These are phyloP conservation scores for Campoletis sonorensis DNA, from an alignment of 1,140 invertebrate genomes.

Conservation along the genomic window DNA sequence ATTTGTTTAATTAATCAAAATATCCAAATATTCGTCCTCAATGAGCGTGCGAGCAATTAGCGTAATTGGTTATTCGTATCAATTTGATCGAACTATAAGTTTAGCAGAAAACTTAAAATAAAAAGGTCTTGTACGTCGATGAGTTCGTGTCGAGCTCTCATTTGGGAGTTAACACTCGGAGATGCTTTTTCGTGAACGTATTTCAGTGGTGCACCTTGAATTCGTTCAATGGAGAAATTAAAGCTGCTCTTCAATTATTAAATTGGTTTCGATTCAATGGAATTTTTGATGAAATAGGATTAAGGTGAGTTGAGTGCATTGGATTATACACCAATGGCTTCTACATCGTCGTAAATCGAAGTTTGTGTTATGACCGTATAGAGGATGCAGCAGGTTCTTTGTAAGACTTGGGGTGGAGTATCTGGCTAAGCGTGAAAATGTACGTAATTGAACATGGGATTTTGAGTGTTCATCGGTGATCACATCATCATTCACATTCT, in stretches of 20 bases:
- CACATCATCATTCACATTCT: too few relatives aligned
- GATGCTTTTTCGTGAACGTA: neutral
- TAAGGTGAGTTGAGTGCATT: neutral
- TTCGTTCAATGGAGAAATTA: neutral
- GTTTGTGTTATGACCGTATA: neutral
- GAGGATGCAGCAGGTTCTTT: too few relatives aligned
- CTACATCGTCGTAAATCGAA: neutral
- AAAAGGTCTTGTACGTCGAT: neutral
- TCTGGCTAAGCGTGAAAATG: neutral
- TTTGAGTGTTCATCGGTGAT: too few relatives aligned
- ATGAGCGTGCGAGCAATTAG: too few relatives aligned
- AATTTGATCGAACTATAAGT: too few relatives aligned
- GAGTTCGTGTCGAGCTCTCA: neutral
- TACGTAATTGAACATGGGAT: too few relatives aligned
- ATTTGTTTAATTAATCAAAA: too few relatives aligned
- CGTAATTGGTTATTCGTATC: too few relatives aligned
- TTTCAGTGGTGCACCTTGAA: neutral
- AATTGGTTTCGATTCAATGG: neutral
- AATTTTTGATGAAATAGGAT: neutral
- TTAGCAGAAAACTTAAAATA: too few relatives aligned
- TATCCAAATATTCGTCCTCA: too few relatives aligned
- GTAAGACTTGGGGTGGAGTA: neutral
- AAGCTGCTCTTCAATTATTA: neutral
- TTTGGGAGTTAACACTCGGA: neutral
- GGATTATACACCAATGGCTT: neutral